Conservation (phyloP, 2,113 vertebrate genomes). For the Apistogramma diplotaenia region DNA sequence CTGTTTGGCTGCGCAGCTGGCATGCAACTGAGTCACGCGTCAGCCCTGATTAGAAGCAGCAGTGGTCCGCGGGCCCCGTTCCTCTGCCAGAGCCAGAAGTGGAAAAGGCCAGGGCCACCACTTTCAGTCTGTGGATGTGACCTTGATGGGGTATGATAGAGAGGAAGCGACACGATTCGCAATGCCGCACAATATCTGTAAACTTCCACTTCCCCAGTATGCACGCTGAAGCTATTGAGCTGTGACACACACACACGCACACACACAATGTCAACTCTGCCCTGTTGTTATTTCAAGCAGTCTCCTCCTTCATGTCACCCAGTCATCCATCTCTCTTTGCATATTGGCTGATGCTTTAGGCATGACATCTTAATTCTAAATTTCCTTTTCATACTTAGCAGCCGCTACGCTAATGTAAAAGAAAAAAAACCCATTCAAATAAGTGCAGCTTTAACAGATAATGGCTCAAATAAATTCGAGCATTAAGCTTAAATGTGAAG, state of each 20-base stretch:
- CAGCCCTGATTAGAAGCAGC: conserved; percentile 81
- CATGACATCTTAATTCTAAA: conserved; percentile 22
- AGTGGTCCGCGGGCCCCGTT: conserved; percentile 69
- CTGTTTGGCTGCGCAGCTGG: conserved; percentile 74
- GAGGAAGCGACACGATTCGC: conserved; percentile 72
- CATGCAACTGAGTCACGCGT: conserved; percentile 81
- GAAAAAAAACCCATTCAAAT: background rate
- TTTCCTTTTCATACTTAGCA: conserved; percentile 24
- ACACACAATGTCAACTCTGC: conserved; percentile 48
- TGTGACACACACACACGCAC: conserved; percentile 37
- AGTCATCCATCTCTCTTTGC: conserved; percentile 52
- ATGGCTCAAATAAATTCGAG: conserved; percentile 25
- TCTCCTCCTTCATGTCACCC: conserved; percentile 56
- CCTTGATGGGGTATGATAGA: conserved; percentile 78
- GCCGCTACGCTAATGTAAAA: conserved; percentile 25
- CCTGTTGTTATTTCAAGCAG: conserved; percentile 55
- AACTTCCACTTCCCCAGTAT: conserved; percentile 60
- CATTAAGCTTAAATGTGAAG: conserved; percentile 17
- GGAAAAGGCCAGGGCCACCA: conserved; percentile 75
- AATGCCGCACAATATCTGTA: conserved; percentile 74
- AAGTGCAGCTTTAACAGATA: conserved; percentile 30
- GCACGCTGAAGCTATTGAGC: conserved; percentile 56
- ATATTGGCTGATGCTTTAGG: conserved; percentile 45
- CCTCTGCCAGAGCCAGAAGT: conserved; percentile 72
- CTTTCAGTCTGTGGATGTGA: conserved; percentile 73